phyloP scores from a whole-genome alignment of 2,888 invertebrate species.

The Athalia circularis region DNA sequence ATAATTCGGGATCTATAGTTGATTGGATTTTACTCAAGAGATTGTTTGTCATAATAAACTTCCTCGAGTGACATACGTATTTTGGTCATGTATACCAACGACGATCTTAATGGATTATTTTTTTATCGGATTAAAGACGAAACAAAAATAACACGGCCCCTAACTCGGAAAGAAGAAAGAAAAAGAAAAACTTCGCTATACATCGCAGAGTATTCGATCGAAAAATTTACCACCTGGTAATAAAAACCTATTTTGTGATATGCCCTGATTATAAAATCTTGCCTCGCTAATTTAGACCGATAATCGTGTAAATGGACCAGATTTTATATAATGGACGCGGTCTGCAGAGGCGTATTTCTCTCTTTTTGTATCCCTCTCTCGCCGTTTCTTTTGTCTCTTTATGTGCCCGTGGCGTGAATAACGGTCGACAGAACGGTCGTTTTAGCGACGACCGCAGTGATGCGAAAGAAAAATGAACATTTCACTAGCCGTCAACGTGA shows the following conservation, averaged over 20 bases:
- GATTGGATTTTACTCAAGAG: slow-evolving; percentile 28
- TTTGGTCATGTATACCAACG: not conserved
- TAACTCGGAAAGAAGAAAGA: not conserved
- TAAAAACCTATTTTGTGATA: no score
- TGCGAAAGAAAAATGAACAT: slow-evolving; percentile 38
- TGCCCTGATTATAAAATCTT: no score
- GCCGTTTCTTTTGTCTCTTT: not conserved
- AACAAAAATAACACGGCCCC: not conserved
- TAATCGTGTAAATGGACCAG: not conserved
- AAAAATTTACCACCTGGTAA: no score
- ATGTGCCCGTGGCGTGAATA: slow-evolving; percentile 33
- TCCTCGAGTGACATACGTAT: not conserved
- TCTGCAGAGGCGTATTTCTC: not conserved
- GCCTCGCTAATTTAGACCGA: not conserved
- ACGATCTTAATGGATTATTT: no score
- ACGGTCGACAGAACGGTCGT: slow-evolving; percentile 36
- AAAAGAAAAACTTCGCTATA: no score
- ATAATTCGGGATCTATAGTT: not conserved
- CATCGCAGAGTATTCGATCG: no score
- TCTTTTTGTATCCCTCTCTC: not conserved
- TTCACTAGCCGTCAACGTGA: not conserved
- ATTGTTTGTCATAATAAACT: not conserved
- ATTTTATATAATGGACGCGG: not conserved
- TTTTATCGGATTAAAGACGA: not conserved
- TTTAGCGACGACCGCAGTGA: slow-evolving; percentile 21